Evolutionary conservation across 2,888 invertebrate species (phyloP), one percentile per base, ranked within the genome.

Genomic region (Axea sp.): DNA sequence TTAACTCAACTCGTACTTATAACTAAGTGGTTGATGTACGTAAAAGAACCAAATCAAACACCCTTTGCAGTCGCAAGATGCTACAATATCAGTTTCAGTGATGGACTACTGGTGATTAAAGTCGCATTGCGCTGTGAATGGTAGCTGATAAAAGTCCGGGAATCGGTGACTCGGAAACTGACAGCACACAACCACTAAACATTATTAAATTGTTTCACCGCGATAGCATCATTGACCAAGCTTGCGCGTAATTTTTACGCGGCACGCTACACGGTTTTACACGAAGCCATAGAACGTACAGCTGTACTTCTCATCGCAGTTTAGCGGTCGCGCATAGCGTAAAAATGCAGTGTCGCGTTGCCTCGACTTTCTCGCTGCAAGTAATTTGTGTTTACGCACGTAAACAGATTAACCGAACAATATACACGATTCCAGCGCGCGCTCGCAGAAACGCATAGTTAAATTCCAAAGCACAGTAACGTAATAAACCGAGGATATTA

Each of bases 171-270:
- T 17, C 26, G 39, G 26, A 31, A 45, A 51, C 60, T 62, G 67
- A 67, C 72, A 69, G 68, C 75, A 75, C 62, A 73, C 67, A 74
- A 67, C 73, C 60, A 39, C 57, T 51, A 69, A 73, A 68, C 73
- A 65, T 80, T 80, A 78, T 80, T 80, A 79, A 81, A 81, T 77
- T 77, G 77, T 78, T 77, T 75, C 76, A 78, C 76, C 75, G 75
- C 76, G 76, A 77, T 76, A 73, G 72, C 72, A 75, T 71, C 67
- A 49, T 57, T 76, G 67, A 49, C 47, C 65, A 22, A 64, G 67
- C 64, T 69, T 75, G 72, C 67, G 26, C 59, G 57, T 45, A 75
- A 75, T 75, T 75, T 73, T 73, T 75, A 68, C 51, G 57, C 68
- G 57, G 69, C 65, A 55, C 60, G 67, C 60, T 65, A 45, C 68